Percentiles rank a stretch among this genome's conserved stretches.
phyloP scores from a whole-genome alignment of 2,113 vertebrate species.

The Zapornia atra region DNA sequence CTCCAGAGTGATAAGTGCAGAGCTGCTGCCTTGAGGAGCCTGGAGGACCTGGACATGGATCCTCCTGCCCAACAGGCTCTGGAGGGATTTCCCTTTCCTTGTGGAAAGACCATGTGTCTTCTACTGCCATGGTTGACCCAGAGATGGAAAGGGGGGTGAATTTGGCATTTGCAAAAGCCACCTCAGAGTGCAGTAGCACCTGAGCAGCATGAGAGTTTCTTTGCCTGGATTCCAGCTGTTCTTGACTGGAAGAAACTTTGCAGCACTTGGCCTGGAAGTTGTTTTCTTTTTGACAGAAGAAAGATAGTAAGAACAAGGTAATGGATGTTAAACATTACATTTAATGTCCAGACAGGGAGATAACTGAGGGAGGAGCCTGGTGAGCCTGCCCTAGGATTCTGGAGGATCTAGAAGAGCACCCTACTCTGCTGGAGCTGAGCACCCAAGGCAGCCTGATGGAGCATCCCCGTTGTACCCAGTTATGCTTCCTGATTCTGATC shows the following conservation, averaged over 20 bases:
- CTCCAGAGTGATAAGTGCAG: neutral
- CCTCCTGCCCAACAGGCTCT: neutral
- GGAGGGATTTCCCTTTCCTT: neutral
- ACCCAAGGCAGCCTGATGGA: neutral
- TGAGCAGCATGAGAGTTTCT: neutral
- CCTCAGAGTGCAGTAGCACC: neutral
- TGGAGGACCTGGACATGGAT: neutral
- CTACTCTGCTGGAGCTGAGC: neutral
- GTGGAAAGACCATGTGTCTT: neutral
- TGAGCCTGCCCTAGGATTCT: neutral
- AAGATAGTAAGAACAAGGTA: neutral
- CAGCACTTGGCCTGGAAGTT: neutral
- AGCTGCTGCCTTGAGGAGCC: neutral
- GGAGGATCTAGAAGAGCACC: neutral
- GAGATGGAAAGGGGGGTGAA: neutral
- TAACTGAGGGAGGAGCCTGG: neutral
- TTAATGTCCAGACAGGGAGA: neutral
- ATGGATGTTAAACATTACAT: neutral
- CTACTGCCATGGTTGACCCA: neutral
- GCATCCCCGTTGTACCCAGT: rapidly evolving
- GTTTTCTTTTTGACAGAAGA: neutral
- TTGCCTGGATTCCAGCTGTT: neutral
- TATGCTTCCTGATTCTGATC: neutral
- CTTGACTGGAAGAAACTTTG: neutral
- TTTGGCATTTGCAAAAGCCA: neutral